These are phyloP conservation scores for Zaprionus tsacasi DNA, from an alignment of 1,140 invertebrate species.

Conservation along the genomic window DNA sequence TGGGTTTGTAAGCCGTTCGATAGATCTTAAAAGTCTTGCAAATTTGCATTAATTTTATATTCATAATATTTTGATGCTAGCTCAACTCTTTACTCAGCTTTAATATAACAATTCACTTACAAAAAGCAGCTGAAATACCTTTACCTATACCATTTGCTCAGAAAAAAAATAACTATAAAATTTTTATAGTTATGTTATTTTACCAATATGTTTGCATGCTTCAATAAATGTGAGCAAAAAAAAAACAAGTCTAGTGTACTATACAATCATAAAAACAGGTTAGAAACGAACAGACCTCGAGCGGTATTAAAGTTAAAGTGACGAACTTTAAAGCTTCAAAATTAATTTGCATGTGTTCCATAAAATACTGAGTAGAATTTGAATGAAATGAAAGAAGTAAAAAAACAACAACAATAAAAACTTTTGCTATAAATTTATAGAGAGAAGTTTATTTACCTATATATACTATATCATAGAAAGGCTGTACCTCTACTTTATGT, in stretches of 20 bases:
- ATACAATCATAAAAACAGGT: slow-evolving; percentile 1
- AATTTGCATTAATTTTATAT: too few species aligned
- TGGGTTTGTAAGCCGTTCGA: too few species aligned
- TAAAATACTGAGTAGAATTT: neutral
- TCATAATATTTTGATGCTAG: too few species aligned
- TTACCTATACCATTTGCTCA: neutral
- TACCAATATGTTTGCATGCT: slow-evolving; percentile 2
- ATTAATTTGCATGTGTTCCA: neutral
- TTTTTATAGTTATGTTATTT: neutral
- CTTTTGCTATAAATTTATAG: neutral
- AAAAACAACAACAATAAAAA: slow-evolving; percentile 11
- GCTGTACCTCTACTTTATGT: neutral
- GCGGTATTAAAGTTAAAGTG: too few species aligned
- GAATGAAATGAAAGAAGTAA: neutral
- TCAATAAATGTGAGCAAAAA: neutral
- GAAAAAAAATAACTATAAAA: slow-evolving; percentile 6
- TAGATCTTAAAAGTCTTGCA: too few species aligned
- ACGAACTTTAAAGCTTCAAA: neutral
- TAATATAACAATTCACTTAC: neutral
- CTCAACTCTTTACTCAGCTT: neutral
- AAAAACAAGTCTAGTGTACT: neutral
- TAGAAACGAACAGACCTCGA: neutral
- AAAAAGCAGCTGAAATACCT: neutral
- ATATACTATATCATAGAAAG: neutral
- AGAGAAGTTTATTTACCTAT: neutral